Evolutionary conservation across 2,888 invertebrate species (phyloP).

Genomic region (Gastrophysa polygoni): DNA sequence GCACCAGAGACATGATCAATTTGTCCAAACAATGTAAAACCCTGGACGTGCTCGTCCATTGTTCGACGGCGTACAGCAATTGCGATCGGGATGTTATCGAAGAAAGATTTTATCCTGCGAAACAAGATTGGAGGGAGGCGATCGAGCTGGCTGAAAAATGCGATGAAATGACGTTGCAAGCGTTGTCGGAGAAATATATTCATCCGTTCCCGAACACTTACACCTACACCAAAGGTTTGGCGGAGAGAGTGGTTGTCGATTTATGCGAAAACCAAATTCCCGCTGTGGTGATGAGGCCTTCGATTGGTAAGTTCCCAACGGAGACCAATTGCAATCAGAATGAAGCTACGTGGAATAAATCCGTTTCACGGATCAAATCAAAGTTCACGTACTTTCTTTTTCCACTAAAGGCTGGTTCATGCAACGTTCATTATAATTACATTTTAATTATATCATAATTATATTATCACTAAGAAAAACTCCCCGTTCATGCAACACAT

Average conservation of each 20-base stretch:
- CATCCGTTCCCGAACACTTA: conserved; percentile 86
- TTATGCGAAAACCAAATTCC: conserved; percentile 67
- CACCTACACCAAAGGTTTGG: conserved; percentile 86
- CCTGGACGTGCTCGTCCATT: conserved; percentile 69
- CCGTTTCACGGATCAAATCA: no score
- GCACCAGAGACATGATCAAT: conserved; percentile 68
- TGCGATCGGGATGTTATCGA: conserved; percentile 72
- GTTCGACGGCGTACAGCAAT: conserved; percentile 89
- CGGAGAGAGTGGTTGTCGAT: conserved; percentile 79
- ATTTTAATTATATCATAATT: no score
- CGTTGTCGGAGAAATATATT: conserved; percentile 66
- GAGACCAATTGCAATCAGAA: no score
- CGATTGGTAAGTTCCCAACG: conserved; percentile 70
- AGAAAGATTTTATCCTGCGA: conserved; percentile 76
- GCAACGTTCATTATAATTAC: no score
- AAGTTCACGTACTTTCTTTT: no score
- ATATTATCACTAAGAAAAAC: no score
- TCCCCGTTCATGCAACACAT: no score
- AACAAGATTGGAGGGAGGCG: conserved; percentile 71
- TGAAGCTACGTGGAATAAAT: no score
- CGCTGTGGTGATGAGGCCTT: conserved; percentile 81
- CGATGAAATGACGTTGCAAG: conserved; percentile 63
- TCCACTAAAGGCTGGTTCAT: no score
- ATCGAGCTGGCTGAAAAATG: conserved; percentile 68
- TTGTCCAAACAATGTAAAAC: conserved; percentile 65